phyloP scores from a whole-genome alignment of 2,113 vertebrate species.

The Porphyrio hochstetteri region DNA sequence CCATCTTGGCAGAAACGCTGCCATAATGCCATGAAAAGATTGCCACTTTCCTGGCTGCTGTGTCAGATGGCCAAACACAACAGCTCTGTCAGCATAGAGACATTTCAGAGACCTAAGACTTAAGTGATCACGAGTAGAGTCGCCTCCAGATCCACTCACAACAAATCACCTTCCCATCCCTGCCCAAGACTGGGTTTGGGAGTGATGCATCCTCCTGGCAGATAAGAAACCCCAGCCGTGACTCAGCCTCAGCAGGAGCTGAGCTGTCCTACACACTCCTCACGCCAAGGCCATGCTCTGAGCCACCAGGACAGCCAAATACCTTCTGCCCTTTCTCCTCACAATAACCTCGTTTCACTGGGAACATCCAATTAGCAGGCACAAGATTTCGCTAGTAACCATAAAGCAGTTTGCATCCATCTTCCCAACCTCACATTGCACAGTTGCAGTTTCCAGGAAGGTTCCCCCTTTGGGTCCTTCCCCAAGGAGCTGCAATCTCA shows the following conservation, averaged over 20 bases:
- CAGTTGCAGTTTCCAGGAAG: neutral
- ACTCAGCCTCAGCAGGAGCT: neutral
- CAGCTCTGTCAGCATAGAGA: neutral
- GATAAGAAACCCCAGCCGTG: neutral
- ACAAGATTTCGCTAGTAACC: neutral
- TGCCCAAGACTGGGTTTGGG: neutral
- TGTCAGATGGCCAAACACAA: neutral
- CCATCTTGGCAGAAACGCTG: neutral
- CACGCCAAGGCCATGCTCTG: neutral
- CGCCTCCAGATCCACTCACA: neutral
- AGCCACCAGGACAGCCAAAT: neutral
- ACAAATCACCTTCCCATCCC: neutral
- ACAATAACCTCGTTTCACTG: neutral
- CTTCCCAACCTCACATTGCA: neutral
- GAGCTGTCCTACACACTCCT: neutral
- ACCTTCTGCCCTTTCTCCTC: neutral
- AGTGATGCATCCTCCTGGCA: neutral
- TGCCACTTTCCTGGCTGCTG: neutral
- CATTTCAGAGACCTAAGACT: neutral
- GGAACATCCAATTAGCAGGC: neutral
- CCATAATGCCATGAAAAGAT: neutral
- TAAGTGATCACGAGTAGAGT: neutral
- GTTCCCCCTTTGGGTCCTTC: neutral
- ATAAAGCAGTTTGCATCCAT: neutral
- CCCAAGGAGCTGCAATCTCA: neutral